phyloP scores from a whole-genome alignment of 30 jellyfish, hydroid and myxozoan genomes.

The Clytia hemisphaerica region DNA sequence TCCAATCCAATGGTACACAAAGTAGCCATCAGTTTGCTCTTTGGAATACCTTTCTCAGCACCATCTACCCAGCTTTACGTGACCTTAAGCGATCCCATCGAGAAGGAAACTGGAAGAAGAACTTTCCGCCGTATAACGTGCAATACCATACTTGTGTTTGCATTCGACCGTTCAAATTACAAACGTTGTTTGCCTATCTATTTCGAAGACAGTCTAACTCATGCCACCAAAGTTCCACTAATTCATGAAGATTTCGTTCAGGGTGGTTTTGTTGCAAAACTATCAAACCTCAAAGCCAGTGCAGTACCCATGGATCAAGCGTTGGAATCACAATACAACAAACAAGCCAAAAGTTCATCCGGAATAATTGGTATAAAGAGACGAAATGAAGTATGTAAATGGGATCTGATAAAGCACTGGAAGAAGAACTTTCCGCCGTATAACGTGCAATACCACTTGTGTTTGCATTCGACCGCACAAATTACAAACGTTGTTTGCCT shows the following conservation, averaged over 20 bases:
- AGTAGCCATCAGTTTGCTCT: no score
- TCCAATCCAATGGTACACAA: no score
- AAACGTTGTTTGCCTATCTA: not conserved
- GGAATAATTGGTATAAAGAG: not conserved
- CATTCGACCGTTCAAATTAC: not conserved
- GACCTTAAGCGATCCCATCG: not conserved
- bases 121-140: no score
- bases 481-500: no score
- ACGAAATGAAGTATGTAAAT: no score
- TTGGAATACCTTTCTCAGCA: no score
- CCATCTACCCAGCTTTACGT: no score
- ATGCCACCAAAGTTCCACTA: not conserved
- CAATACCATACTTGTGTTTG: not conserved
- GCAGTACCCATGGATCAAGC: constrained; percentile 10
- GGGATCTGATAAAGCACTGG: no score
- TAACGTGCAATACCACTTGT: no score
- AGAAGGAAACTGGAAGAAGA: not conserved
- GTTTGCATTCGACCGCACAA: no score
- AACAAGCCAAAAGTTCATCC: not conserved
- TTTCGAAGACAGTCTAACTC: not conserved
- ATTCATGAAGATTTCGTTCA: not conserved
- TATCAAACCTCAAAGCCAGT: constrained; percentile 1
- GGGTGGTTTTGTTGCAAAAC: constrained; percentile 1
- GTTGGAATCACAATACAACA: constrained; percentile 6
- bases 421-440: no score